Percentiles rank a stretch among this genome's conserved stretches.
Conservation (phyloP, 1,140 invertebrate species). For the Drosophila bocki region DNA sequence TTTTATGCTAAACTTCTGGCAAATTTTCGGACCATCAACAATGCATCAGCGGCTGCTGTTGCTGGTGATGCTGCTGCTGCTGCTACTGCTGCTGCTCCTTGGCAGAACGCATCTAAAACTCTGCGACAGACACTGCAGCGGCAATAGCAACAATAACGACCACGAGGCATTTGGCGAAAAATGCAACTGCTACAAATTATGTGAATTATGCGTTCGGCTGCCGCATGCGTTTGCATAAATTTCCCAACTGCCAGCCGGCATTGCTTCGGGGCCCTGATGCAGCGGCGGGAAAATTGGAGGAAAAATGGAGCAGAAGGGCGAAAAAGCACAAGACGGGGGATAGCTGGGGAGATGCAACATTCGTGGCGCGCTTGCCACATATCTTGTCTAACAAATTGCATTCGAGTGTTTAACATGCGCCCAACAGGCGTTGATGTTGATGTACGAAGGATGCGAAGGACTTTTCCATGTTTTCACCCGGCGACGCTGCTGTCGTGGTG, state of each 20-base stretch:
- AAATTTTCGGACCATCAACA: slow-evolving; percentile 82
- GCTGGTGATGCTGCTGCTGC: slow-evolving; percentile 15
- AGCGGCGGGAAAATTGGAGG: slow-evolving; percentile 21
- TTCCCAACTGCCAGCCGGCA: slow-evolving; percentile 71
- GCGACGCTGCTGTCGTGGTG: slow-evolving; percentile 35
- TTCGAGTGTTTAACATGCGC: slow-evolving; percentile 83
- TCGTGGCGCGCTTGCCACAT: slow-evolving; percentile 72
- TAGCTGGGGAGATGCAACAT: slow-evolving; percentile 38
- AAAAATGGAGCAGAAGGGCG: not conserved
- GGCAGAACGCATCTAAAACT: slow-evolving; percentile 37
- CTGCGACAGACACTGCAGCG: slow-evolving; percentile 36
- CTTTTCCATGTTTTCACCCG: slow-evolving; percentile 77
- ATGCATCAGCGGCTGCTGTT: slow-evolving; percentile 69
- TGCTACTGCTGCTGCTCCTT: slow-evolving; percentile 29
- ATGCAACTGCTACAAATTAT: slow-evolving; percentile 81
- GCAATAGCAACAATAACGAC: slow-evolving; percentile 52
- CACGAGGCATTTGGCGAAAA: slow-evolving; percentile 76
- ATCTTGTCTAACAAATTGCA: slow-evolving; percentile 84
- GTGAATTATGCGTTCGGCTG: slow-evolving; percentile 82
- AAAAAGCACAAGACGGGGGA: not conserved
- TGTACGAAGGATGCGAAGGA: slow-evolving; percentile 78
- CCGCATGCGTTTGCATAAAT: slow-evolving; percentile 82
- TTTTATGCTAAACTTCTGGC: slow-evolving; percentile 72
- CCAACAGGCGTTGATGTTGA: slow-evolving; percentile 81
- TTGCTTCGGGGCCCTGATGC: slow-evolving; percentile 46